Conservation (phyloP, 1,140 invertebrate genomes). For the Trigoniulus corallinus region DNA sequence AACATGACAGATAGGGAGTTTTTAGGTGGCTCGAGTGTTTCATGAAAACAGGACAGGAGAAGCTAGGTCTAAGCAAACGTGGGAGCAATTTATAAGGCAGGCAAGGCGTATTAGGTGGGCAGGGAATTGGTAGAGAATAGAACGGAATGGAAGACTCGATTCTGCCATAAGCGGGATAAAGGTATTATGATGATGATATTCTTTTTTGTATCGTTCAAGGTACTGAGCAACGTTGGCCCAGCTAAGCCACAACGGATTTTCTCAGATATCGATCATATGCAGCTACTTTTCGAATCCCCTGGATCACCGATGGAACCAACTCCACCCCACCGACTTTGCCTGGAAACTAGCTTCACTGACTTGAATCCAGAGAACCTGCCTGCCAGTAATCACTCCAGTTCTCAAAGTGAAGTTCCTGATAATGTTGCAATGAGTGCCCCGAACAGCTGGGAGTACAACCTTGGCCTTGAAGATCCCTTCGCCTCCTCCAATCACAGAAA, state of each 20-base stretch:
- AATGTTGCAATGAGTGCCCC: background rate
- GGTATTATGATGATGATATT: background rate
- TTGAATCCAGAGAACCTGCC: constrained; percentile 22
- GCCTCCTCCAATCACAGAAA: background rate
- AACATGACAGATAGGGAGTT: too few relatives aligned
- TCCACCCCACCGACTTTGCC: constrained; percentile 38
- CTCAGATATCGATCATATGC: constrained; percentile 15
- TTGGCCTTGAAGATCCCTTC: background rate
- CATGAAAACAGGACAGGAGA: too few relatives aligned
- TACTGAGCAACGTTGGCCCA: constrained; percentile 27
- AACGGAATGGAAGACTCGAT: too few relatives aligned
- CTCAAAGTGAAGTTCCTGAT: background rate
- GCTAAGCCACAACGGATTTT: constrained; percentile 24
- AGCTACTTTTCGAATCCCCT: constrained; percentile 18
- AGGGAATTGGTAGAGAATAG: too few relatives aligned
- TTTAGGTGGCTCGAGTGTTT: too few relatives aligned
- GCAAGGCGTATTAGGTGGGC: too few relatives aligned
- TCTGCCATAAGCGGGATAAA: too few relatives aligned
- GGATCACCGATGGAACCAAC: constrained; percentile 26
- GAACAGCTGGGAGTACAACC: constrained; percentile 13
- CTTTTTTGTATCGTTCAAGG: constrained; percentile 18
- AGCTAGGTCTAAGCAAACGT: too few relatives aligned
- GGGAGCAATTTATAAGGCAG: too few relatives aligned
- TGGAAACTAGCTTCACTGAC: constrained; percentile 60
- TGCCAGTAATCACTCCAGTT: constrained; percentile 2